Evolutionary conservation across 2,797 vertebrate species (phyloP).

Genomic region (Syngnathus acus): DNA sequence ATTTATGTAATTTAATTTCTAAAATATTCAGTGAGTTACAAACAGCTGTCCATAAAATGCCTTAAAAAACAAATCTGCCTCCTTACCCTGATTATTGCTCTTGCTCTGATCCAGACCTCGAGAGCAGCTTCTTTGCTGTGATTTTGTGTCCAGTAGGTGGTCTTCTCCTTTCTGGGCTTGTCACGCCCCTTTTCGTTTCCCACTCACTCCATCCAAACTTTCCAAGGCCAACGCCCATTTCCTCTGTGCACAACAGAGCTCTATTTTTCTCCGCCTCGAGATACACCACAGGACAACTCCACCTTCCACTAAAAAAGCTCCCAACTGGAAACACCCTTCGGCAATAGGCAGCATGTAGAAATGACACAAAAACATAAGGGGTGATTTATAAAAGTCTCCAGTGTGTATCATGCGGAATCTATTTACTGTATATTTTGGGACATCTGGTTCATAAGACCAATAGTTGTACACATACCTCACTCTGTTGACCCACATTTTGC

Average conservation of each 20-base stretch:
- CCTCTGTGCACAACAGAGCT: conserved; percentile 59
- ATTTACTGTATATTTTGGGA: neutral
- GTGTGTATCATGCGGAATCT: neutral
- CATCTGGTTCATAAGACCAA: neutral
- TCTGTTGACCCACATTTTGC: neutral
- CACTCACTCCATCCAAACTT: conserved; percentile 51
- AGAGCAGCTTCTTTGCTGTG: conserved; percentile 19
- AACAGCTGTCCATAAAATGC: conserved; percentile 2
- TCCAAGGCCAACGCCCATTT: conserved; percentile 65
- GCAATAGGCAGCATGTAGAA: conserved; percentile 26
- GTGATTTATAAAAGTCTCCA: neutral
- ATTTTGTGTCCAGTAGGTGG: conserved; percentile 41
- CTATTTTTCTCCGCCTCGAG: conserved; percentile 39
- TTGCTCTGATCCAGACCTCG: conserved; percentile 27
- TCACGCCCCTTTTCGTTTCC: conserved; percentile 48
- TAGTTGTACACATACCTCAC: neutral
- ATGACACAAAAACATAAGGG: conserved; percentile 35
- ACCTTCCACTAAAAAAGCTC: conserved; percentile 43
- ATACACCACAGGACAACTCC: conserved; percentile 35
- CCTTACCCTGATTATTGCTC: conserved; percentile 32
- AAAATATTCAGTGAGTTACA: neutral
- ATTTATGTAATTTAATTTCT: no score
- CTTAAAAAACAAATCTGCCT: neutral
- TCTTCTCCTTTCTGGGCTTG: conserved; percentile 39
- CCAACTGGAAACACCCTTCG: conserved; percentile 54